A percentile compares a stretch with the other conserved stretches of the same genome.
Evolutionary conservation across 1,140 invertebrate species (phyloP).

Genomic region (Rhagoletis zephyria): DNA sequence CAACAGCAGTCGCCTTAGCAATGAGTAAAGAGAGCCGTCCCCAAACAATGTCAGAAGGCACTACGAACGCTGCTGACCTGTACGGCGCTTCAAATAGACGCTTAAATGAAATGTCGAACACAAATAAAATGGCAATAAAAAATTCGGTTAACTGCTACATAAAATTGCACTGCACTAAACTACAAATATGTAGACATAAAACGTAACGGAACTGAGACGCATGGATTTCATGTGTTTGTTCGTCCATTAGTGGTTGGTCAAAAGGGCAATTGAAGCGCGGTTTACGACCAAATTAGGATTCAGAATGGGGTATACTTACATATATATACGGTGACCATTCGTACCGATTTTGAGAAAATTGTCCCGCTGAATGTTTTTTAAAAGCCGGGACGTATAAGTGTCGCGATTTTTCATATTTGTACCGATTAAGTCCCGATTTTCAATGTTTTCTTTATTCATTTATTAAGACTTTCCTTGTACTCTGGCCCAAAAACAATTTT

Average conservation of each 20-base stretch:
- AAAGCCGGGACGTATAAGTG: too few species aligned
- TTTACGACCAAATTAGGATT: neutral
- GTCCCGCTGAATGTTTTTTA: too few species aligned
- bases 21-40: neutral
- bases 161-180: conserved; percentile 11
- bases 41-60: conserved; percentile 21
- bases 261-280: neutral
- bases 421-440: too few species aligned
- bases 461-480: too few species aligned
- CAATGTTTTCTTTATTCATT: too few species aligned
- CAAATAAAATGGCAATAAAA: conserved; percentile 47
- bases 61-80: neutral
- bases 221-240: neutral
- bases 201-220: neutral
- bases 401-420: too few species aligned
- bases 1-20: neutral
- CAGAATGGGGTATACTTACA: neutral
- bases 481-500: too few species aligned
- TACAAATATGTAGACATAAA: neutral
- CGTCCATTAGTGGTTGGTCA: neutral
- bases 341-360: too few species aligned
- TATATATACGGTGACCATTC: neutral
- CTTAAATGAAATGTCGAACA: neutral
- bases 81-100: neutral
- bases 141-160: neutral